A percentile compares a stretch with the other conserved stretches of the same genome.
These are phyloP conservation scores for Champsocephalus esox DNA, from an alignment of 2,797 vertebrate genomes.

Conservation along the genomic window DNA sequence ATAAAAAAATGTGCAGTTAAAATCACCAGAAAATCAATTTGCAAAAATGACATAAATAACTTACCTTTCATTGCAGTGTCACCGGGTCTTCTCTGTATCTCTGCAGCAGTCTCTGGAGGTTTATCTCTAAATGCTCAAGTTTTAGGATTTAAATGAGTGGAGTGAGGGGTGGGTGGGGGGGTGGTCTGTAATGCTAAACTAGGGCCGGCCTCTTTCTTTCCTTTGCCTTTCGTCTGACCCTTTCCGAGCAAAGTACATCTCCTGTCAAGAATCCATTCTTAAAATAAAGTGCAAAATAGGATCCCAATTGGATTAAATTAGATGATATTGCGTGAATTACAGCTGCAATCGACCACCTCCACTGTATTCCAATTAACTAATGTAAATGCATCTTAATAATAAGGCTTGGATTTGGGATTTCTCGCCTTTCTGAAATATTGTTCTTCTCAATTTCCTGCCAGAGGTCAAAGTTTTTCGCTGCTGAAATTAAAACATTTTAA, in stretches of 20 bases:
- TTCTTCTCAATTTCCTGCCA: background rate
- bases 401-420: background rate
- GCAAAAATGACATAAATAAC: background rate
- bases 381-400: background rate
- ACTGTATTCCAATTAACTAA: background rate
- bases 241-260: slow-evolving; percentile 63
- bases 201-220: slow-evolving; percentile 62
- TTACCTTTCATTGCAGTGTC: slow-evolving; percentile 75
- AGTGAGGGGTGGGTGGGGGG: slow-evolving; percentile 64
- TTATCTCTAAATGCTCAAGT: slow-evolving; percentile 52
- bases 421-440: background rate
- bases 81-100: background rate
- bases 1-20: background rate
- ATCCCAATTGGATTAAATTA: background rate
- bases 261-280: slow-evolving; percentile 26
- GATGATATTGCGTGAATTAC: background rate
- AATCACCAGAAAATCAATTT: background rate
- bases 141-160: slow-evolving; percentile 75
- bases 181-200: slow-evolving; percentile 71
- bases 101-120: slow-evolving; percentile 34
- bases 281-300: slow-evolving; percentile 38
- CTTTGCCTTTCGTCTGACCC: slow-evolving; percentile 22
- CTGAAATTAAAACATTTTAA: background rate
- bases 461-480: background rate
- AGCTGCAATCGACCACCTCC: background rate